A percentile compares a stretch with the other conserved stretches of the same genome.
phyloP scores from a whole-genome alignment of 2,888 invertebrate species.

The Timandra comae region DNA sequence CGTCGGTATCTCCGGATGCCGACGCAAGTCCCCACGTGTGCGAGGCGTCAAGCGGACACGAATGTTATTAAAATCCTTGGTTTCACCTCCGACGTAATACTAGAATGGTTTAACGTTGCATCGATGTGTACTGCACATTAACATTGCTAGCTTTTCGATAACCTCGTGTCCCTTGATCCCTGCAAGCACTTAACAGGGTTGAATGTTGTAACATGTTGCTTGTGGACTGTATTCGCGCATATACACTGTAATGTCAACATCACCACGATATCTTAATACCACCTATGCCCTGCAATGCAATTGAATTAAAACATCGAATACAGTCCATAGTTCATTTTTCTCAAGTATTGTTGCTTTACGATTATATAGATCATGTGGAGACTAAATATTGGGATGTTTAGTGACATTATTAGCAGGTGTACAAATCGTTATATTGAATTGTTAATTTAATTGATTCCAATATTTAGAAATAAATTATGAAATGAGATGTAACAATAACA shows the following conservation, averaged over 20 bases:
- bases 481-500: conserved; percentile 51
- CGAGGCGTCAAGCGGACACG: conserved; percentile 68
- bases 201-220: conserved; percentile 65
- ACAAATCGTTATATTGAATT: conserved; percentile 68
- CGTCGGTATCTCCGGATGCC: conserved; percentile 33
- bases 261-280: conserved; percentile 6
- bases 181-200: conserved; percentile 68
- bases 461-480: conserved; percentile 63
- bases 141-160: conserved; percentile 58
- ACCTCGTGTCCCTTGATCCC: conserved; percentile 73
- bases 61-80: conserved; percentile 47
- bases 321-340: conserved; percentile 42
- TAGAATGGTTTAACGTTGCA: conserved; percentile 52
- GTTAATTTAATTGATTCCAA: conserved; percentile 59
- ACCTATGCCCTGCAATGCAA: conserved; percentile 10
- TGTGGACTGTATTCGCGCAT: conserved; percentile 50
- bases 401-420: conserved; percentile 63
- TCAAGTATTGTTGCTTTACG: conserved; percentile 48
- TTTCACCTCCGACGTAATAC: conserved; percentile 41
- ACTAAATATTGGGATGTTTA: conserved; percentile 69
- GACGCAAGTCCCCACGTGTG: conserved; percentile 49
- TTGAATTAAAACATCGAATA: conserved; percentile 33
- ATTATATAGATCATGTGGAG: conserved; percentile 51
- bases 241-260: too few species aligned
- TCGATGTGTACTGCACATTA: conserved; percentile 51